Evolutionary conservation across 2,888 invertebrate genomes (phyloP).

Genomic region (Drosophila demipolita): DNA sequence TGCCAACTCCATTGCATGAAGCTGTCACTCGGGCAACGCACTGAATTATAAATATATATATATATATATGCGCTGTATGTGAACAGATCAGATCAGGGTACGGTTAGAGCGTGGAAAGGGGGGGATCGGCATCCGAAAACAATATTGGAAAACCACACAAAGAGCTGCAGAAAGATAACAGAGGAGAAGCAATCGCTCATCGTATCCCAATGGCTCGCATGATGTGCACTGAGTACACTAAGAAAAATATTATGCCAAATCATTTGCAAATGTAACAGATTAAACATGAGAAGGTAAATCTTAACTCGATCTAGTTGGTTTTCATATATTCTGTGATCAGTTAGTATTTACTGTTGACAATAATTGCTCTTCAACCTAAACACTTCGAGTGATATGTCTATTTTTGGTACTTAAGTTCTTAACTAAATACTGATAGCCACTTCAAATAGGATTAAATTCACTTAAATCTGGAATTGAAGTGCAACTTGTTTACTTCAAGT

Average conservation of each 20-base stretch:
- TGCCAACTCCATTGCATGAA: slow-evolving; percentile 54
- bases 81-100: not conserved
- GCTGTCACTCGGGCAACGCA: slow-evolving; percentile 71
- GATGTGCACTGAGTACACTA: slow-evolving; percentile 14
- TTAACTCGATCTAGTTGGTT: not conserved
- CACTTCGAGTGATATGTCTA: not conserved
- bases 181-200: slow-evolving; percentile 10
- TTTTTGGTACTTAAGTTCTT: not conserved
- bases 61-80: slow-evolving; percentile 36
- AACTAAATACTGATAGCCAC: not conserved
- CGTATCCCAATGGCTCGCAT: slow-evolving; percentile 6
- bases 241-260: not conserved
- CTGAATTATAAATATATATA: slow-evolving; percentile 62
- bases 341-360: not conserved
- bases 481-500: not conserved
- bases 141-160: slow-evolving; percentile 62
- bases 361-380: not conserved
- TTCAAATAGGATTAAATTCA: not conserved
- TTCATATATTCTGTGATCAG: not conserved
- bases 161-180: slow-evolving; percentile 17
- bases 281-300: not conserved
- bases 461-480: not conserved
- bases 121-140: slow-evolving; percentile 2
- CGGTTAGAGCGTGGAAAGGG: not conserved
- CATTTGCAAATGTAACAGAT: not conserved